A percentile compares a stretch with the other conserved stretches of the same genome.
phyloP scores from a whole-genome alignment of 1,140 invertebrate species.

The Trachelipus rathkii region DNA sequence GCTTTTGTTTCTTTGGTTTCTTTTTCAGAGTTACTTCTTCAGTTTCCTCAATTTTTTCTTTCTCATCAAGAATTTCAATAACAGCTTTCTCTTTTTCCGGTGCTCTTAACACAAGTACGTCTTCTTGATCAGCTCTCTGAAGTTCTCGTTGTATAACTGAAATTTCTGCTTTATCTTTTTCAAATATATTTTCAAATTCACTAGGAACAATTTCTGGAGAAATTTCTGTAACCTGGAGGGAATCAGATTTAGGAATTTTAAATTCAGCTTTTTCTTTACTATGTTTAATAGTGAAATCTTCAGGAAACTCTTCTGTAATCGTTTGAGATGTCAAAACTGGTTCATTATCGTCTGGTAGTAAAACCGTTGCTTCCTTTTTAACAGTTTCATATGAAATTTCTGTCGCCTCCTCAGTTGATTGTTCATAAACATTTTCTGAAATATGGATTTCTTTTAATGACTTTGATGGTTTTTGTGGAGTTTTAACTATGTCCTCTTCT shows the following conservation, averaged over 20 bases:
- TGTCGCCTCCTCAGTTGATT: neutral
- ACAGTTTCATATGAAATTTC: neutral
- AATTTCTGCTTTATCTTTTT: slow-evolving; percentile 34
- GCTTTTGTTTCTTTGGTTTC: slow-evolving; percentile 49
- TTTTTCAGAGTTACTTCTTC: slow-evolving; percentile 40
- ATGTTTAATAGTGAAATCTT: slow-evolving; percentile 47
- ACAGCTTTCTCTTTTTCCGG: slow-evolving; percentile 12
- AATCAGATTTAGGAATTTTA: slow-evolving; percentile 49
- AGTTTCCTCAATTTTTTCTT: neutral
- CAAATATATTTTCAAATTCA: slow-evolving; percentile 34
- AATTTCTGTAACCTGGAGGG: slow-evolving; percentile 44
- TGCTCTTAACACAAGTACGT: slow-evolving; percentile 22
- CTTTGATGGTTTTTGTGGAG: neutral
- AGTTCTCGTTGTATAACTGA: slow-evolving; percentile 23
- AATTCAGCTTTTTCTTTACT: slow-evolving; percentile 50
- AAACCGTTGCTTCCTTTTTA: too few species aligned
- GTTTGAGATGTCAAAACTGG: too few species aligned
- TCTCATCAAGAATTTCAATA: slow-evolving; percentile 6
- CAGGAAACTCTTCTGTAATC: slow-evolving; percentile 48
- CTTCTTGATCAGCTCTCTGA: slow-evolving; percentile 24
- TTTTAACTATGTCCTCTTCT: neutral
- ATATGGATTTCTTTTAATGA: neutral
- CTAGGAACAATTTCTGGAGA: slow-evolving; percentile 24
- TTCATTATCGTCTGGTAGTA: too few species aligned
- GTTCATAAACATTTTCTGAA: neutral